Evolutionary conservation across 2,888 invertebrate species (phyloP).

Genomic region (Ornithoptera priamus): DNA sequence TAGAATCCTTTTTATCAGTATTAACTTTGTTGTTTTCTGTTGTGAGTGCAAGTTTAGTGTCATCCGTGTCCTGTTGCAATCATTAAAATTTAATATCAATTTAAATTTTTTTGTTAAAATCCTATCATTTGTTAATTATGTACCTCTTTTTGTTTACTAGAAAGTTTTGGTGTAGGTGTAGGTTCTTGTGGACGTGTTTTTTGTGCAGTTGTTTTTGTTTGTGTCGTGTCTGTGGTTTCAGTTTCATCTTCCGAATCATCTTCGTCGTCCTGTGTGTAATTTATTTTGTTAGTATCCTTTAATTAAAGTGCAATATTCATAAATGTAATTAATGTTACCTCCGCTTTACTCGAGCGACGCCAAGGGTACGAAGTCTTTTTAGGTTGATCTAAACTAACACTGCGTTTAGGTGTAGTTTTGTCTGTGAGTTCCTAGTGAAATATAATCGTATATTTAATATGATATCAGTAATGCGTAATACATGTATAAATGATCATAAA

Average conservation of each 20-base stretch:
- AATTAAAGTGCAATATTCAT: background rate
- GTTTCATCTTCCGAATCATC: slow-evolving; percentile 15
- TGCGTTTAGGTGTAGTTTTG: slow-evolving; percentile 52
- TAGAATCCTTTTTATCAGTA: slow-evolving; percentile 15
- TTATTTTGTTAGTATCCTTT: background rate
- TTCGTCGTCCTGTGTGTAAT: slow-evolving; percentile 9
- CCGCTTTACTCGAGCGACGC: slow-evolving; percentile 45
- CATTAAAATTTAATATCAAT: background rate
- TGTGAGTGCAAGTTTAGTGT: slow-evolving; percentile 5
- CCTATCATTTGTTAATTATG: background rate
- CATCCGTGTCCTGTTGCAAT: background rate
- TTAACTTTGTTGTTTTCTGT: slow-evolving; percentile 3
- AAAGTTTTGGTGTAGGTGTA: background rate
- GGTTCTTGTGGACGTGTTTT: slow-evolving; percentile 12
- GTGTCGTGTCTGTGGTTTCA: slow-evolving; percentile 31
- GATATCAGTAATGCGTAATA: background rate
- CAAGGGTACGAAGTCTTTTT: slow-evolving; percentile 43
- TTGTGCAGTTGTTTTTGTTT: slow-evolving; percentile 26
- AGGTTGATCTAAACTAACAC: slow-evolving; percentile 48
- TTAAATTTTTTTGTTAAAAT: background rate
- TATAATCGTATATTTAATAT: slow-evolving; percentile 29
- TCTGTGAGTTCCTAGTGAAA: slow-evolving; percentile 52
- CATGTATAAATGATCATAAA: slow-evolving; percentile 45
- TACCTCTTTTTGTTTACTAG: slow-evolving; percentile 24
- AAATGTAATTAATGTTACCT: slow-evolving; percentile 38